Percentiles rank a stretch among this genome's conserved stretches.
Conservation (phyloP, 2,888 invertebrate genomes). For the Sthenelais limicola region DNA sequence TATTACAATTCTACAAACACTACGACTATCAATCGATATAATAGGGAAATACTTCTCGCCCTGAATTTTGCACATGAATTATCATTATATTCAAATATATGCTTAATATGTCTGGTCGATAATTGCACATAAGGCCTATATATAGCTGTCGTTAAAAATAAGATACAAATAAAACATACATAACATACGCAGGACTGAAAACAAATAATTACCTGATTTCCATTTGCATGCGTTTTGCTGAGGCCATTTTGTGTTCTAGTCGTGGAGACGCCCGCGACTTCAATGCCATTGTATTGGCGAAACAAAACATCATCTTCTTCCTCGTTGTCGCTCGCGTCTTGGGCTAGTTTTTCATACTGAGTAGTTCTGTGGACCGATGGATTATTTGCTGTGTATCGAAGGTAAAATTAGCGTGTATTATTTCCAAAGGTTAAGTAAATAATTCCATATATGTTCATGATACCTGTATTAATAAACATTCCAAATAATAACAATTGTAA, state of each 20-base stretch:
- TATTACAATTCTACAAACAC: no score
- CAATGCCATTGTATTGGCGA: slow-evolving; percentile 37
- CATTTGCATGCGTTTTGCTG: slow-evolving; percentile 13
- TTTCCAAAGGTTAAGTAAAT: not conserved
- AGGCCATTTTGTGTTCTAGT: slow-evolving; percentile 12
- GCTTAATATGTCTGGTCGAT: no score
- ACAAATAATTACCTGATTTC: slow-evolving; percentile 34
- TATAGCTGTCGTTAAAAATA: no score
- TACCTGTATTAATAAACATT: no score
- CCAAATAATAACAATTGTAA: no score
- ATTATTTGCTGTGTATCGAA: slow-evolving; percentile 1
- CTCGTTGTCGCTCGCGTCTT: slow-evolving; percentile 49
- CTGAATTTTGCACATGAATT: no score
- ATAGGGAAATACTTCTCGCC: no score
- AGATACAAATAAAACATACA: no score
- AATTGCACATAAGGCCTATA: no score
- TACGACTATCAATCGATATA: no score
- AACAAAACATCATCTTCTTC: slow-evolving; percentile 49
- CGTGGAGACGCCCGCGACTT: slow-evolving; percentile 20
- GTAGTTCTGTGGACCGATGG: slow-evolving; percentile 37
- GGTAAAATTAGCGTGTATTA: not conserved
- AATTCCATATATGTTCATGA: not conserved
- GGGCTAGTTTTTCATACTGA: slow-evolving; percentile 49
- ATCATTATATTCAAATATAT: no score
- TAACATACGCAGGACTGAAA: no score